These are phyloP conservation scores for Azemiops feae DNA, from an alignment of 2,113 vertebrate genomes.

Conservation along the genomic window DNA sequence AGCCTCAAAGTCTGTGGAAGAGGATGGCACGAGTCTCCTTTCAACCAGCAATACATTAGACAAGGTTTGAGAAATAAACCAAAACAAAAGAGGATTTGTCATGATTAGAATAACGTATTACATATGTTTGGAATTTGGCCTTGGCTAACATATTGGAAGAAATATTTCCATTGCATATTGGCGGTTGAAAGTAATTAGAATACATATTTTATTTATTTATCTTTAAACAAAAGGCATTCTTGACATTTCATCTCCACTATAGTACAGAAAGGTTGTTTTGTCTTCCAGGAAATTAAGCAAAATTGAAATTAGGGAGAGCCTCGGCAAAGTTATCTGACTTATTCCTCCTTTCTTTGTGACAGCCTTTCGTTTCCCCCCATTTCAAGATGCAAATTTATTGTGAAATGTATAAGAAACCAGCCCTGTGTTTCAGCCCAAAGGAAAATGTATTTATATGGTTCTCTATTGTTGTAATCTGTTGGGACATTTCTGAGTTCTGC, in stretches of 20 bases:
- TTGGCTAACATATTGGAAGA: conserved; percentile 24
- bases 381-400: neutral
- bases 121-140: conserved; percentile 40
- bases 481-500: neutral
- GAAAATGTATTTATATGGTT: neutral
- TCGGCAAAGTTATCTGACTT: neutral
- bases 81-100: conserved; percentile 48
- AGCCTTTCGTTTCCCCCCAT: neutral
- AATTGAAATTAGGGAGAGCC: neutral
- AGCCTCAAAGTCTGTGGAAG: conserved; percentile 58
- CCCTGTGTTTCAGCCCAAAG: neutral
- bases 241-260: neutral
- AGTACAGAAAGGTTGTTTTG: conserved; percentile 1
- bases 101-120: conserved; percentile 7
- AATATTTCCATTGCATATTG: conserved; percentile 16
- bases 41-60: conserved; percentile 37
- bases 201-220: conserved; percentile 7
- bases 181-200: conserved; percentile 39
- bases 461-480: conserved; percentile 13
- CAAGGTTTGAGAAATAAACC: conserved; percentile 38
- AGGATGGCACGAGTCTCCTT: conserved; percentile 50
- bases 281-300: neutral
- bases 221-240: conserved; percentile 8
- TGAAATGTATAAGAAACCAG: neutral
- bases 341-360: neutral